phyloP scores from a whole-genome alignment of 2,888 invertebrate species.

The Dryadula phaetusa region DNA sequence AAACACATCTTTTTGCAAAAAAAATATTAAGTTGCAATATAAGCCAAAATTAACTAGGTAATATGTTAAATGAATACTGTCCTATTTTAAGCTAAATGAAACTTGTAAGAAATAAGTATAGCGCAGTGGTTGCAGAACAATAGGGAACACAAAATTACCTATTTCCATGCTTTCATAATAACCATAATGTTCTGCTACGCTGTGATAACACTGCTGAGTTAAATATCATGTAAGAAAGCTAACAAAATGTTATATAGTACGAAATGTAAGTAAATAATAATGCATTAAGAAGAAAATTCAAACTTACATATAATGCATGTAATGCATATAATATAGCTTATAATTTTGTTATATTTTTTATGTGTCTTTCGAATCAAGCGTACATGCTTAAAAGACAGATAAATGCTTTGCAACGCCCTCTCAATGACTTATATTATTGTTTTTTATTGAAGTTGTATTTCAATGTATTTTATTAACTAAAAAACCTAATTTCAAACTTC shows the following conservation, averaged over 20 bases:
- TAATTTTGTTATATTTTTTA: no score
- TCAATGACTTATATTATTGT: no score
- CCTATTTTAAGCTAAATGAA: not conserved
- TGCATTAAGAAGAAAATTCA: not conserved
- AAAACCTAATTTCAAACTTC: no score
- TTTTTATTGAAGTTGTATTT: no score
- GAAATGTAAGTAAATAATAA: not conserved
- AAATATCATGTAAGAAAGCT: conserved; percentile 1
- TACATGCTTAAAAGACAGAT: no score
- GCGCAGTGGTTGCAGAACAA: conserved; percentile 3
- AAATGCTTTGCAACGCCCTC: no score
- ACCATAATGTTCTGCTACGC: not conserved
- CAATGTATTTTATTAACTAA: no score
- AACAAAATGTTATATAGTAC: not conserved
- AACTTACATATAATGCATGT: no score
- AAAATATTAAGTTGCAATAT: not conserved
- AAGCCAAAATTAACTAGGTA: not conserved
- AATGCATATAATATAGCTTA: no score
- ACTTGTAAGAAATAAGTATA: not conserved
- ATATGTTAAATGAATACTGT: not conserved
- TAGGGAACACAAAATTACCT: not conserved
- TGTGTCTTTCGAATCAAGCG: no score
- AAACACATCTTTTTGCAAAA: no score
- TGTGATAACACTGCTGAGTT: not conserved
- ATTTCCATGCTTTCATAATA: conserved; percentile 11